These are phyloP conservation scores for Andrena bicolor DNA, from an alignment of 2,888 invertebrate species.

Conservation along the genomic window DNA sequence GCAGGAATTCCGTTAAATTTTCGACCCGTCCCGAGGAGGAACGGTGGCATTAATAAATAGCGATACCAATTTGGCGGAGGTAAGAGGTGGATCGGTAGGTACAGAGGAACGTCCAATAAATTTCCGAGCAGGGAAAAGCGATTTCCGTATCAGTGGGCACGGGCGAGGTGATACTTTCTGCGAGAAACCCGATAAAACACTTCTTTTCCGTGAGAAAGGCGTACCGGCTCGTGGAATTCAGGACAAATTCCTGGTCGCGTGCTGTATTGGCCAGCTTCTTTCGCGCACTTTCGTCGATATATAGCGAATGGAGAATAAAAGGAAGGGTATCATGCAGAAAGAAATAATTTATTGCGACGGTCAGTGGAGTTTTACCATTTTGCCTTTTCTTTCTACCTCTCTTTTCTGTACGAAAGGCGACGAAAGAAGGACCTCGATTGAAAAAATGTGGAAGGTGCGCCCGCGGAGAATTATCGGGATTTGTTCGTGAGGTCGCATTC, in stretches of 20 bases:
- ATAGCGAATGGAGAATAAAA: conserved; percentile 7
- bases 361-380: too few species aligned
- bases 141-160: conserved; percentile 57
- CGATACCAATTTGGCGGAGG: conserved; percentile 40
- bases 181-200: conserved; percentile 61
- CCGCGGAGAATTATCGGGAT: conserved; percentile 58
- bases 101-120: conserved; percentile 51
- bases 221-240: conserved; percentile 62
- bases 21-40: neutral
- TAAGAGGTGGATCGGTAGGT: conserved; percentile 1
- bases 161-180: conserved; percentile 51
- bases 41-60: conserved; percentile 52
- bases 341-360: neutral
- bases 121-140: conserved; percentile 52
- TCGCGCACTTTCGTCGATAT: conserved; percentile 6
- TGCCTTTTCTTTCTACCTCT: too few species aligned
- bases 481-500: conserved; percentile 67
- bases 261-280: conserved; percentile 18
- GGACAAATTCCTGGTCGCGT: conserved; percentile 59
- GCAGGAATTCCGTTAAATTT: conserved; percentile 28
- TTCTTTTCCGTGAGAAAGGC: conserved; percentile 63
- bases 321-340: neutral
- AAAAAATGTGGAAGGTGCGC: conserved; percentile 50
- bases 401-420: too few species aligned
- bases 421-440: neutral